Conservation (phyloP, 2,888 invertebrate species). For the Thymelicus lineola region DNA sequence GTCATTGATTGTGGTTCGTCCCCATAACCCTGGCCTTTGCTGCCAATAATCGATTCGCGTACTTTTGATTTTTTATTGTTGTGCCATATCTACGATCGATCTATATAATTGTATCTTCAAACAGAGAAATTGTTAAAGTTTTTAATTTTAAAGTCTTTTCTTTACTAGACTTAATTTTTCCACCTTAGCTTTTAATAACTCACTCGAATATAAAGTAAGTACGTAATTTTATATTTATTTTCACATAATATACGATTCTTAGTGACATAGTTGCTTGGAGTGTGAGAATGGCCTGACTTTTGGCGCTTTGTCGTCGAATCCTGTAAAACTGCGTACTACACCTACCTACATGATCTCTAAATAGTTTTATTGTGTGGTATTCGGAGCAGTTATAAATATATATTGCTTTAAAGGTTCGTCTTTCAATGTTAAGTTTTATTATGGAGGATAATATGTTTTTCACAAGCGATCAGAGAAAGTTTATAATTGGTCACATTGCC, state of each 20-base stretch:
- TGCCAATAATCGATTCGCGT: conserved; percentile 21
- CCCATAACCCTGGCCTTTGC: conserved; percentile 33
- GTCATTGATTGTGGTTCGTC: conserved; percentile 21
- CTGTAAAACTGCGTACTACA: conserved; percentile 21
- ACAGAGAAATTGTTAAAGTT: too few relatives aligned
- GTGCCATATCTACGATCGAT: neutral
- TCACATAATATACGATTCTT: neutral
- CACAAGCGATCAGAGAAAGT: neutral
- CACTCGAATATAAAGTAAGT: too few relatives aligned
- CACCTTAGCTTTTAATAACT: too few relatives aligned
- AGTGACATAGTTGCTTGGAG: neutral
- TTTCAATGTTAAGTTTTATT: neutral
- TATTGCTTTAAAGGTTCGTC: neutral
- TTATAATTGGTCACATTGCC: too few relatives aligned
- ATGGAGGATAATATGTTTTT: neutral
- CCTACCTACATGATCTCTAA: conserved; percentile 45
- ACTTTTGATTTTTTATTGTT: conserved; percentile 24
- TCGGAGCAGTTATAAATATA: conserved; percentile 33
- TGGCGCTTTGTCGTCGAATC: neutral
- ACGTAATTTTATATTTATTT: too few relatives aligned
- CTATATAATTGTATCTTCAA: neutral
- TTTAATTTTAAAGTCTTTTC: too few relatives aligned
- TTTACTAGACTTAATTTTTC: too few relatives aligned
- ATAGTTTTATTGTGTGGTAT: conserved; percentile 46
- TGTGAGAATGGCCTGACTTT: neutral